Conservation (phyloP, 2,888 invertebrate genomes). For the Neria commutata region DNA sequence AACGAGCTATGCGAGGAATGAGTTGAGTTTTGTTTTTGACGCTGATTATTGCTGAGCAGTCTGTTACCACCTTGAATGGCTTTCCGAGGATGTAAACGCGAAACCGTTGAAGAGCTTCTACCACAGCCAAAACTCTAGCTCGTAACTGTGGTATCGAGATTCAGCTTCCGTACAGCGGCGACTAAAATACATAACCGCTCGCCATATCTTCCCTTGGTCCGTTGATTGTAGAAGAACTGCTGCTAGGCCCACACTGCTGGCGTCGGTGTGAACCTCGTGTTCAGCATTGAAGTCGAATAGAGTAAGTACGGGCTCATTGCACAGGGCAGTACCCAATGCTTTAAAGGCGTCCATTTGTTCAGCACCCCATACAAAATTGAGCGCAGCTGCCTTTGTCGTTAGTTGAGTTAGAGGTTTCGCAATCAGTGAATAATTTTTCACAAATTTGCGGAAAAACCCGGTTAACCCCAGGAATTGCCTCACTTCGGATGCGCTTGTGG, state of each 20-base stretch:
- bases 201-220: constrained; percentile 13
- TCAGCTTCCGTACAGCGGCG: constrained; percentile 24
- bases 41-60: constrained; percentile 1
- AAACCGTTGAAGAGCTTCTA: constrained; percentile 48
- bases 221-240: constrained; percentile 12
- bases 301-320: background rate
- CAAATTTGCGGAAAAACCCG: constrained; percentile 16
- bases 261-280: constrained; percentile 17
- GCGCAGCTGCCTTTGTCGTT: background rate
- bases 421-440: constrained; percentile 10
- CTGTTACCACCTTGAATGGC: constrained; percentile 28
- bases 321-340: constrained; percentile 3
- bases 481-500: constrained; percentile 6
- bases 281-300: background rate
- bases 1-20: background rate
- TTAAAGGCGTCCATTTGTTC: constrained; percentile 12
- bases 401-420: constrained; percentile 4
- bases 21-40: background rate
- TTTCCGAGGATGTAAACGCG: constrained; percentile 45
- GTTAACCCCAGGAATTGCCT: constrained; percentile 12
- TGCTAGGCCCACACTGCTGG: constrained; percentile 10
- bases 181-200: constrained; percentile 24
- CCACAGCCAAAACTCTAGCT: constrained; percentile 51
- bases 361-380: constrained; percentile 5
- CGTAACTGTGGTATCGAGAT: constrained; percentile 42